Percentiles rank a stretch among this genome's conserved stretches.
These are phyloP conservation scores for Parauchenoglanis punctatus DNA, from an alignment of 2,797 vertebrate genomes.

Conservation along the genomic window DNA sequence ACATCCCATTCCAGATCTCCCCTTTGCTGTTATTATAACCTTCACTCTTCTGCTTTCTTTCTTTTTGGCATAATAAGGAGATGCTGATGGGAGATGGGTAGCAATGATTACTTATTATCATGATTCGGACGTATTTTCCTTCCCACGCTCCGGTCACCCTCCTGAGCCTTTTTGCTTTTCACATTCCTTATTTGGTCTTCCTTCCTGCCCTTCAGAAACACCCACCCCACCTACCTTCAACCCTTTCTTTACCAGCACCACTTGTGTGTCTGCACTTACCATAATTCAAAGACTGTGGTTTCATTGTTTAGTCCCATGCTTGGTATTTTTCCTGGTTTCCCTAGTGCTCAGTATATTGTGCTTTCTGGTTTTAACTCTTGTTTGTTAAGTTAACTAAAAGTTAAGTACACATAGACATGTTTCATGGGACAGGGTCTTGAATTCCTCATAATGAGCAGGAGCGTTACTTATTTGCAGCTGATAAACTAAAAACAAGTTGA, in stretches of 20 bases:
- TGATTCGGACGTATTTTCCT: neutral
- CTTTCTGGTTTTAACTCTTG: neutral
- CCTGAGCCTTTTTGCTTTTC: neutral
- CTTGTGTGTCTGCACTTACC: neutral
- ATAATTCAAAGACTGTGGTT: slow-evolving; percentile 18
- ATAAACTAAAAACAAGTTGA: neutral
- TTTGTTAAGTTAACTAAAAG: neutral
- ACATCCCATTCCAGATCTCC: neutral
- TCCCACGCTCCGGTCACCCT: neutral
- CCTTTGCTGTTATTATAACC: neutral
- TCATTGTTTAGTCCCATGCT: neutral
- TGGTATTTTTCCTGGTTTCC: neutral
- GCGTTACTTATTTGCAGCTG: neutral
- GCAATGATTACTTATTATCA: neutral
- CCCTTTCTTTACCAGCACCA: neutral
- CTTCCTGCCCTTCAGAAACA: neutral
- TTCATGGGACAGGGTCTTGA: neutral
- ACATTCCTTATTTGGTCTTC: neutral
- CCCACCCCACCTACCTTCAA: neutral
- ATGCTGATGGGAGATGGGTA: neutral
- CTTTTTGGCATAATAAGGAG: neutral
- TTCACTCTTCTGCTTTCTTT: neutral
- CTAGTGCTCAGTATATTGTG: neutral
- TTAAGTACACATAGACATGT: no score
- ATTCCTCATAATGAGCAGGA: neutral